Base-by-base conservation (phyloP, 1,140 invertebrate species). In the Nilaparvata lugens region DNA sequence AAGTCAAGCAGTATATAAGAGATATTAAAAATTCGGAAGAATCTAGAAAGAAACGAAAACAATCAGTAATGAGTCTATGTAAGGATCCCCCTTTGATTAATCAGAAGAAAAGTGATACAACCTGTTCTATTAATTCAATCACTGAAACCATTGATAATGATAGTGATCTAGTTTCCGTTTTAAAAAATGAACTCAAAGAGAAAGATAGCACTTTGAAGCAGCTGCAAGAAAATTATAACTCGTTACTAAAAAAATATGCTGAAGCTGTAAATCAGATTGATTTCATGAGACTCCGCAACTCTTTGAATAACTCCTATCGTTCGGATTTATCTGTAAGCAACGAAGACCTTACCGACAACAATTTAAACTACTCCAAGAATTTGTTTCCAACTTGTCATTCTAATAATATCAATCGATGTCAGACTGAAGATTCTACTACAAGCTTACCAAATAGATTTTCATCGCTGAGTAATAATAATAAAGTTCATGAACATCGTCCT, bases 21-120 rank as follows among this genome's bases (percentile, higher is more conserved):
- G 52, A 60, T 23, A 60, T 60, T 31, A 60, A 60, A 55, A 52
- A 60, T n/a, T 43, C 52, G 5, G 59, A 60, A 60, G 52, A 52
- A 54, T 14, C 21, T 11, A 38, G 51, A 7, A 60, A 60, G 28
- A 42, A n/a, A 54, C 28, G 43, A 19, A 38, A 55, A 28, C 53
- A 31, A 31, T n/a, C 23, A 23, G 0, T 23, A 19, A 19, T 52
- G 4, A 52, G 19, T 52, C n/a, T 25, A 6, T 4, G 2, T 16
- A 28, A 55, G 35, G 25, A 55, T 31, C 23, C 19, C 11, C n/a
- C n/a, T n/a, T 25, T 23, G 28, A 7, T 28, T 19, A 52, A 2
- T 18, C 42, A 9, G 28, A 25, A 42, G 35, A 25, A 58, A 23
- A 16, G 14, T 35, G 24, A 21, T 19, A 40, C 42, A 43, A 16